A percentile compares a stretch with the other conserved stretches of the same genome.
Evolutionary conservation across 2,888 invertebrate genomes (phyloP).

Genomic region (Pyrocoelia pectoralis): DNA sequence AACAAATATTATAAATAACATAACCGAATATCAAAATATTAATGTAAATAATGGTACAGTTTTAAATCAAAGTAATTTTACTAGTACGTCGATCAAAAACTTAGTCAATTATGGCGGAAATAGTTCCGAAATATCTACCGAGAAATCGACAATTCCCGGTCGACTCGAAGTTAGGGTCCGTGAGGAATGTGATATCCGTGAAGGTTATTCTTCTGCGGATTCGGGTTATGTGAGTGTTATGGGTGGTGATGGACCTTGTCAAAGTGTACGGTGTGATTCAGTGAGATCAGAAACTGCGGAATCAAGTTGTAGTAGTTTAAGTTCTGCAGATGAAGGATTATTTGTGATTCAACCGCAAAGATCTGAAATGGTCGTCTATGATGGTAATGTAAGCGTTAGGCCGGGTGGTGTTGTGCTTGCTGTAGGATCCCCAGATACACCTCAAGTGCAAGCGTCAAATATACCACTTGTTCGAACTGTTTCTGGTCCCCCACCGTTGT

Average conservation of each 20-base stretch:
- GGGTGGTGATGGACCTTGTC: constrained; percentile 53
- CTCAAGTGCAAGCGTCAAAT: constrained; percentile 40
- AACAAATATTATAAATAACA: constrained; percentile 45
- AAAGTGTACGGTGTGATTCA: constrained; percentile 63
- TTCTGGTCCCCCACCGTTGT: constrained; percentile 43
- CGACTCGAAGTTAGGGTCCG: constrained; percentile 44
- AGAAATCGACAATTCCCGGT: constrained; percentile 47
- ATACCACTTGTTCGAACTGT: constrained; percentile 40
- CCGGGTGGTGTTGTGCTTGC: constrained; percentile 54
- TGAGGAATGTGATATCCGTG: constrained; percentile 53
- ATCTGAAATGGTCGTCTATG: constrained; percentile 57
- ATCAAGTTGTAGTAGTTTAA: constrained; percentile 65
- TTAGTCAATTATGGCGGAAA: constrained; percentile 40
- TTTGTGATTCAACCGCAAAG: constrained; percentile 50
- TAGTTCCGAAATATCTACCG: constrained; percentile 46
- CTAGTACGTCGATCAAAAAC: constrained; percentile 34
- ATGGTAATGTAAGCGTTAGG: constrained; percentile 57
- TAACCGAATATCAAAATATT: constrained; percentile 50
- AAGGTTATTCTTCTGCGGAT: constrained; percentile 39
- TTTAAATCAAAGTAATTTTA: constrained; percentile 39
- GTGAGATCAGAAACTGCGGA: constrained; percentile 68
- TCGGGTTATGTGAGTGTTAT: constrained; percentile 54
- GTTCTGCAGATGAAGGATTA: constrained; percentile 59
- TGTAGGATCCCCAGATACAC: constrained; percentile 50
- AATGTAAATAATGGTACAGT: constrained; percentile 35